Percentiles rank a stretch among this genome's conserved stretches.
phyloP scores from a whole-genome alignment of 2,888 invertebrate genomes.

The Cartodere bifasciata region DNA sequence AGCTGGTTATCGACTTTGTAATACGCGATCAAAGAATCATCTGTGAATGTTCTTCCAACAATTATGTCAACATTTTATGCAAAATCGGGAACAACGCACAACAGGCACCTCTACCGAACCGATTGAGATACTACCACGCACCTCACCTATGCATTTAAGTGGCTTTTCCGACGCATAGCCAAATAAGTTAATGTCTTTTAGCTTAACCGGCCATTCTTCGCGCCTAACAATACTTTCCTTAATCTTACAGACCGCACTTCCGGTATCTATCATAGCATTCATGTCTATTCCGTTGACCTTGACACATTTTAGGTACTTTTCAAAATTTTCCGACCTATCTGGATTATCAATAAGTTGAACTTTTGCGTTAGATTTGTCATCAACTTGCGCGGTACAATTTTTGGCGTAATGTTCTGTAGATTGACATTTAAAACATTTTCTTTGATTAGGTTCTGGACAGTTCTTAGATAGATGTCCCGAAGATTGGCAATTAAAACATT shows the following conservation, averaged over 20 bases:
- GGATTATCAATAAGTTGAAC: too few species aligned
- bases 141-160: neutral
- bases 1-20: too few species aligned
- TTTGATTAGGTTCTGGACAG: too few species aligned
- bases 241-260: constrained; percentile 4
- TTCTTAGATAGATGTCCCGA: too few species aligned
- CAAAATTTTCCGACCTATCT: too few species aligned
- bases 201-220: neutral
- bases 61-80: neutral
- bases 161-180: constrained; percentile 1
- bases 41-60: neutral
- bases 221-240: neutral
- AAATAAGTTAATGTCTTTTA: neutral
- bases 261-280: constrained; percentile 1
- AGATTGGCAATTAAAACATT: too few species aligned
- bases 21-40: too few species aligned
- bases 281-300: neutral
- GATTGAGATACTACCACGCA: neutral
- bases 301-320: too few species aligned
- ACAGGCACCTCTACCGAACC: neutral
- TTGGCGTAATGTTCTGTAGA: too few species aligned
- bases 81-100: neutral
- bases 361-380: too few species aligned
- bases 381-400: too few species aligned
- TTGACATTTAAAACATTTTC: too few species aligned